phyloP scores from a whole-genome alignment of 2,797 vertebrate genomes.

The Brachymystax lenok region DNA sequence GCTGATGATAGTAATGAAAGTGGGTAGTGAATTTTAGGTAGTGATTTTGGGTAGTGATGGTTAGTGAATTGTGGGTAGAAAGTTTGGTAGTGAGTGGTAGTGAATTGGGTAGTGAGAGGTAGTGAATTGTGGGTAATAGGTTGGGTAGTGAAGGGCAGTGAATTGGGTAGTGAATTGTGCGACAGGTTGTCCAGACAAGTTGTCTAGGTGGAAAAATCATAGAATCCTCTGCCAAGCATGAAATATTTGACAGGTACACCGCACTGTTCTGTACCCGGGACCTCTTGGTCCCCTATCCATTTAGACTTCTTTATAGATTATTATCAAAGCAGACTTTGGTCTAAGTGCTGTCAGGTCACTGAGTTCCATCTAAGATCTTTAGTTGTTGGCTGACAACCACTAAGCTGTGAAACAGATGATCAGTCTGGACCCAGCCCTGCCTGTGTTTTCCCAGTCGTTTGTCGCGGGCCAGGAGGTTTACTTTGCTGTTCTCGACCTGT shows the following conservation, averaged over 20 bases:
- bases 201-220: not conserved
- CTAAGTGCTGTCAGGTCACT: conserved; percentile 49
- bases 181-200: not conserved
- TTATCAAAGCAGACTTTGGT: not conserved
- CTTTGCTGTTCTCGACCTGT: conserved; percentile 41
- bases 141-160: not conserved
- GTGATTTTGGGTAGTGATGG: not conserved
- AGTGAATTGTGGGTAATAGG: too few species aligned
- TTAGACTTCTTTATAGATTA: not conserved
- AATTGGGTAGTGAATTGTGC: not conserved
- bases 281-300: not conserved
- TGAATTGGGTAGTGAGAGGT: not conserved
- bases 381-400: conserved; percentile 49
- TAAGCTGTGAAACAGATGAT: conserved; percentile 36
- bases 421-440: not conserved
- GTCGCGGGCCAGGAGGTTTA: not conserved
- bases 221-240: not conserved
- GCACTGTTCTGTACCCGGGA: not conserved
- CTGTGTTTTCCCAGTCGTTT: not conserved
- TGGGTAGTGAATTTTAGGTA: not conserved
- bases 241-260: not conserved
- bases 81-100: not conserved
- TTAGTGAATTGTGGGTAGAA: not conserved
- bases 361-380: conserved; percentile 51
- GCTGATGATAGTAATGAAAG: not conserved